A percentile compares a stretch with the other conserved stretches of the same genome.
Evolutionary conservation across 2,113 vertebrate species (phyloP).

Genomic region (Coturnix japonica): DNA sequence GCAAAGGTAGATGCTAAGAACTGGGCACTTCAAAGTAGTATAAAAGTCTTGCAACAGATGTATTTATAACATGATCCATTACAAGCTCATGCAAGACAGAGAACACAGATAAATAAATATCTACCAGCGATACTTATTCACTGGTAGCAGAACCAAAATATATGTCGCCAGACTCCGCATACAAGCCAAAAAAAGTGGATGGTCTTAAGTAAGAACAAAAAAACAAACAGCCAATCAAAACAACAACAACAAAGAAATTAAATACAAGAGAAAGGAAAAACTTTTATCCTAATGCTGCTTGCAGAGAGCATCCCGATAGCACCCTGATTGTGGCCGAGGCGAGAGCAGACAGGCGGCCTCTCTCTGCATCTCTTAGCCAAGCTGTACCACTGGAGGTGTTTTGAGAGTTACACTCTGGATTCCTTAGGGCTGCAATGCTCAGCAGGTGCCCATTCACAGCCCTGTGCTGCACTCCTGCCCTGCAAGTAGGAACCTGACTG

Average conservation of each 20-base stretch:
- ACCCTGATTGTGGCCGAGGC: neutral
- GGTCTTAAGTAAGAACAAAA: neutral
- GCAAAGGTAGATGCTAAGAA: constrained; percentile 33
- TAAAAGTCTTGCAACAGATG: constrained; percentile 39
- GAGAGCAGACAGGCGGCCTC: fast-evolving
- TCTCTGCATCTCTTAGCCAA: neutral
- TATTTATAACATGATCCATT: constrained; percentile 41
- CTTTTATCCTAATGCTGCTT: neutral
- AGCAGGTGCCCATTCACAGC: constrained; percentile 49
- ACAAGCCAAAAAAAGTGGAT: constrained; percentile 47
- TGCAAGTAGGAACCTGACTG: constrained; percentile 35
- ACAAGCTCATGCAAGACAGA: constrained; percentile 38
- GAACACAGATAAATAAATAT: neutral
- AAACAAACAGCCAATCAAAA: neutral
- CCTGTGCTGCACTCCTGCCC: neutral
- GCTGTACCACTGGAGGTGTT: neutral
- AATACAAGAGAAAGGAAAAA: neutral
- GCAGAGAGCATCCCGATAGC: neutral
- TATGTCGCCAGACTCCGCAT: constrained; percentile 30
- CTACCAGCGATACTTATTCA: constrained; percentile 49
- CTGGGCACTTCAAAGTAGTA: neutral
- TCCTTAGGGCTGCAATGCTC: neutral
- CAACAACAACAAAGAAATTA: too few species aligned
- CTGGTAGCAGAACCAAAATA: constrained; percentile 52
- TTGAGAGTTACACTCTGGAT: neutral